Evolutionary conservation across 1,140 invertebrate species (phyloP).

Genomic region (Temnothorax curvispinosus): DNA sequence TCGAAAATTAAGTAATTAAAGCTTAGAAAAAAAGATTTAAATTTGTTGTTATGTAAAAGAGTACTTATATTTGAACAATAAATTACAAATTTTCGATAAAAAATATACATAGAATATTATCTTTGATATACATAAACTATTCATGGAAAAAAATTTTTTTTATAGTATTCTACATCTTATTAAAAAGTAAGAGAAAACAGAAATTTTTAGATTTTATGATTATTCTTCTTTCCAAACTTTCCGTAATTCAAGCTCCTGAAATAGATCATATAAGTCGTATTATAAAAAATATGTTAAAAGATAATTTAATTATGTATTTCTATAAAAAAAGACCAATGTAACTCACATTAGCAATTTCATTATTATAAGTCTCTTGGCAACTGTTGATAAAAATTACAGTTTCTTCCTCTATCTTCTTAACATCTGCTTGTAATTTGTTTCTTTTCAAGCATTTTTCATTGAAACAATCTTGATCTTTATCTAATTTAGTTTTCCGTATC

Average conservation of each 20-base stretch:
- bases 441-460: constrained; percentile 42
- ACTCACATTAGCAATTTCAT: constrained; percentile 66
- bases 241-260: constrained; percentile 58
- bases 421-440: constrained; percentile 31
- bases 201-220: not conserved
- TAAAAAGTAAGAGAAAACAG: too few species aligned
- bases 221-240: not conserved
- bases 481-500: constrained; percentile 36
- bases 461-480: constrained; percentile 18
- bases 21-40: not conserved
- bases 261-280: constrained; percentile 36
- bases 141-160: not conserved
- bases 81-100: not conserved
- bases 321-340: not conserved
- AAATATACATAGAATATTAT: not conserved
- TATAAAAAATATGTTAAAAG: not conserved
- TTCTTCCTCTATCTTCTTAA: constrained; percentile 54
- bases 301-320: not conserved
- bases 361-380: constrained; percentile 59
- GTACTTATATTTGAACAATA: not conserved
- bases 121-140: not conserved
- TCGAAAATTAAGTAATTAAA: not conserved
- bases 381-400: constrained; percentile 16
- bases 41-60: not conserved
- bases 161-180: too few species aligned